Conservation (phyloP, 2,888 invertebrate species). For the Abscondita cerata region DNA sequence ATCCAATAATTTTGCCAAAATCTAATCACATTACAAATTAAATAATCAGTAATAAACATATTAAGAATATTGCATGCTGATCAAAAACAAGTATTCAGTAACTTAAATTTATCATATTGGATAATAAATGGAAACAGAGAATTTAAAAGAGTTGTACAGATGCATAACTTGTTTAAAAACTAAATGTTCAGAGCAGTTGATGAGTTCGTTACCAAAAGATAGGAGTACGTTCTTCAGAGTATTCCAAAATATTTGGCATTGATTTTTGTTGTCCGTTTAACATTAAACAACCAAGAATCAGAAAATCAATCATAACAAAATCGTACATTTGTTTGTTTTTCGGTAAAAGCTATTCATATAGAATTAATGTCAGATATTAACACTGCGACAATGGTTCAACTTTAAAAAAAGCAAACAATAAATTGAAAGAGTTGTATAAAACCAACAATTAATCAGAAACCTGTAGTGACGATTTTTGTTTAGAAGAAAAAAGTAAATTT, state of each 20-base stretch:
- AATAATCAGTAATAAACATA: neutral
- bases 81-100: neutral
- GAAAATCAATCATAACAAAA: constrained; percentile 1
- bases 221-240: neutral
- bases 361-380: constrained; percentile 32
- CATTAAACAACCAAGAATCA: neutral
- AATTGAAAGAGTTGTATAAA: neutral
- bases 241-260: constrained; percentile 14
- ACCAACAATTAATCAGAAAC: neutral
- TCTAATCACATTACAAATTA: neutral
- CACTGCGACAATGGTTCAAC: no score
- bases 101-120: neutral
- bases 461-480: no score
- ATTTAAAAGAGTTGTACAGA: neutral
- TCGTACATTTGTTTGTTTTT: constrained; percentile 18
- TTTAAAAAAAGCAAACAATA: neutral
- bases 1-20: neutral
- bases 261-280: constrained; percentile 17
- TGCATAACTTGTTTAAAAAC: neutral
- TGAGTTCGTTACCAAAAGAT: constrained; percentile 3
- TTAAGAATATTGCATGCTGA: neutral
- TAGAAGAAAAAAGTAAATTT: no score
- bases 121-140: neutral
- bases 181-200: neutral
- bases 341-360: constrained; percentile 37